These are phyloP conservation scores for Leptatherina wallacei DNA, from an alignment of 2,797 vertebrate species.

Conservation along the genomic window DNA sequence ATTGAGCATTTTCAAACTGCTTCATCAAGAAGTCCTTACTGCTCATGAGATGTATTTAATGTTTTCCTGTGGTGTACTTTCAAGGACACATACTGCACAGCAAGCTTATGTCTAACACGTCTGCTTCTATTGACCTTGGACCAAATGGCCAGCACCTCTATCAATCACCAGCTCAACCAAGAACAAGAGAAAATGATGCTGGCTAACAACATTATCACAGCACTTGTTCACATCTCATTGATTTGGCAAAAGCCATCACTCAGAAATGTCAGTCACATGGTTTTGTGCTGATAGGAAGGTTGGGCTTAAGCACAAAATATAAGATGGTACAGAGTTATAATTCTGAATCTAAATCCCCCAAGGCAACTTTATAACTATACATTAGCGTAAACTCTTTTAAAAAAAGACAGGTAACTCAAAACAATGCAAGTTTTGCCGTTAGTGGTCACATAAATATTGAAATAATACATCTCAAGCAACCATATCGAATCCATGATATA, in stretches of 20 bases:
- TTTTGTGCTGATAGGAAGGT: constrained; percentile 42
- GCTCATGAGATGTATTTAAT: constrained; percentile 12
- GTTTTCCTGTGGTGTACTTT: constrained; percentile 27
- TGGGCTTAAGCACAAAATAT: constrained; percentile 22
- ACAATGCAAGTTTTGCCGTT: background rate
- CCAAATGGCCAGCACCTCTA: constrained; percentile 56
- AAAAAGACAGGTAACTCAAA: background rate
- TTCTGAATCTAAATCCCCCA: background rate
- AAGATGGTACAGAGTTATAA: background rate
- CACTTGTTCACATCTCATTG: constrained; percentile 80
- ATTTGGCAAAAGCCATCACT: constrained; percentile 75
- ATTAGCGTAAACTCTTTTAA: background rate
- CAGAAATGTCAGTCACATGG: constrained; percentile 55
- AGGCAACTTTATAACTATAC: background rate
- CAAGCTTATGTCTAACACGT: constrained; percentile 41
- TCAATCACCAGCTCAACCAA: constrained; percentile 76
- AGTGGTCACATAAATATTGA: background rate
- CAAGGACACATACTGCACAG: constrained; percentile 43
- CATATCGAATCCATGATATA: background rate
- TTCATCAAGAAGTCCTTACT: constrained; percentile 1
- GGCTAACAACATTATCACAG: constrained; percentile 77
- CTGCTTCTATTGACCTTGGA: constrained; percentile 70
- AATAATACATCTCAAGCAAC: background rate
- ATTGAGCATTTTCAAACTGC: constrained; percentile 11
- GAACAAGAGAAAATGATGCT: constrained; percentile 73